A percentile compares a stretch with the other conserved stretches of the same genome.
Evolutionary conservation across 2,888 invertebrate species (phyloP).

Genomic region (Bellardia pandia): DNA sequence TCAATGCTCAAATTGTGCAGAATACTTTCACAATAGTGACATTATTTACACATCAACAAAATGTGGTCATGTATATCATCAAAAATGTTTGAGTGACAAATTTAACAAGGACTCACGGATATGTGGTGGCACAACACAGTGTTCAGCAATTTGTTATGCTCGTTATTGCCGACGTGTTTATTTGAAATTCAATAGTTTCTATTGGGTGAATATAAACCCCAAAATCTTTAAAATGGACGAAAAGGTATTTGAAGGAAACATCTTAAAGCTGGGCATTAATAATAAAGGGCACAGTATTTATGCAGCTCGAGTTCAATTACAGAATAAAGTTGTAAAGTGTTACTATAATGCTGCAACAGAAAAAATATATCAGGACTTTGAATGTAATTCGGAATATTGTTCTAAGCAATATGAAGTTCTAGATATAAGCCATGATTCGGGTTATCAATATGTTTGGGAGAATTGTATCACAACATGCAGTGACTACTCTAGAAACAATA

Average conservation of each 20-base stretch:
- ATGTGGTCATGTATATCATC: constrained; percentile 20
- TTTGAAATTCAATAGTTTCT: neutral
- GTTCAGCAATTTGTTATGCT: constrained; percentile 4
- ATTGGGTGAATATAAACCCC: neutral
- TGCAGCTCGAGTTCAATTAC: constrained; percentile 2
- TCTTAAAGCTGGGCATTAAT: constrained; percentile 11
- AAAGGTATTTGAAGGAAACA: neutral
- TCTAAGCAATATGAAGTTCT: no score
- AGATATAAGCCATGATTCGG: neutral
- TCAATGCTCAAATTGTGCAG: neutral
- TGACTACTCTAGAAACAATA: no score
- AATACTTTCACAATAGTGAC: constrained; percentile 5
- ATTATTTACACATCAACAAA: constrained; percentile 9
- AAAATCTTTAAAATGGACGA: neutral
- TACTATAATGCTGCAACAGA: neutral
- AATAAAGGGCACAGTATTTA: constrained; percentile 12
- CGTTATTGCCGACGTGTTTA: constrained; percentile 16
- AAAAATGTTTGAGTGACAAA: neutral
- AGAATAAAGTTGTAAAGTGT: neutral
- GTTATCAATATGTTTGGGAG: neutral
- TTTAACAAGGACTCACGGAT: neutral
- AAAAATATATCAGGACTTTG: neutral
- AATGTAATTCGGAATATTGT: no score
- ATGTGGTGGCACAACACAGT: neutral
- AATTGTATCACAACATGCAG: no score